Percentiles rank a stretch among this genome's conserved stretches.
Conservation (phyloP, 2,113 vertebrate genomes). For the Dipodomys ordii region DNA sequence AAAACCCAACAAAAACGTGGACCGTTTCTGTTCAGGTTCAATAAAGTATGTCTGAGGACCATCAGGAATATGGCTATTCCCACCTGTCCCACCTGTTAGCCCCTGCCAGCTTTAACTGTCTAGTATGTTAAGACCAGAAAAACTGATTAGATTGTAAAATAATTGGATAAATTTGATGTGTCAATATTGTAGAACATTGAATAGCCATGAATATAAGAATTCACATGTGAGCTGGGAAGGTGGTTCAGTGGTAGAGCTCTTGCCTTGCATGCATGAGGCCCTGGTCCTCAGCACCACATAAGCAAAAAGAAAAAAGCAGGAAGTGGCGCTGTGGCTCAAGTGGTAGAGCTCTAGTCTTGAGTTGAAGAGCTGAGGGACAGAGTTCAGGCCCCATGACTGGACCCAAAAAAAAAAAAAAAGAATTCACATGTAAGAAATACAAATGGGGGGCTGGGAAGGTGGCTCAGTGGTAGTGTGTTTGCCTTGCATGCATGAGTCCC, state of each 20-base stretch:
- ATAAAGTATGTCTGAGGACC: background rate
- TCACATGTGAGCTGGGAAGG: no score
- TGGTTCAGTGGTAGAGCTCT: no score
- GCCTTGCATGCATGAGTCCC: no score
- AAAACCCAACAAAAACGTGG: background rate
- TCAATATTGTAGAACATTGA: background rate
- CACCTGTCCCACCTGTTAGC: background rate
- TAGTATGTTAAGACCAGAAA: background rate
- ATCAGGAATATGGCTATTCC: background rate
- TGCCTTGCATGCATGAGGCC: no score
- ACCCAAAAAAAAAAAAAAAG: background rate
- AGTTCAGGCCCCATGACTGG: no score
- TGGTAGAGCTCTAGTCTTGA: no score
- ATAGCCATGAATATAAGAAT: constrained; percentile 13
- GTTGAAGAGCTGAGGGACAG: no score
- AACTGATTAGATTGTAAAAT: background rate
- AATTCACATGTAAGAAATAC: background rate
- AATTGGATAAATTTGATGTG: constrained; percentile 3
- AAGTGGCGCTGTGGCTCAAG: no score
- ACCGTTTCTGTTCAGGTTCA: constrained; percentile 12
- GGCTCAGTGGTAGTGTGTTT: no score
- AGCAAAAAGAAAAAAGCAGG: no score
- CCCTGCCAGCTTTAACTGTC: constrained; percentile 16
- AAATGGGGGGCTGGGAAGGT: no score
- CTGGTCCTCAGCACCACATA: no score